Evolutionary conservation across 2,113 vertebrate species (phyloP).

Genomic region (Lepus europaeus): DNA sequence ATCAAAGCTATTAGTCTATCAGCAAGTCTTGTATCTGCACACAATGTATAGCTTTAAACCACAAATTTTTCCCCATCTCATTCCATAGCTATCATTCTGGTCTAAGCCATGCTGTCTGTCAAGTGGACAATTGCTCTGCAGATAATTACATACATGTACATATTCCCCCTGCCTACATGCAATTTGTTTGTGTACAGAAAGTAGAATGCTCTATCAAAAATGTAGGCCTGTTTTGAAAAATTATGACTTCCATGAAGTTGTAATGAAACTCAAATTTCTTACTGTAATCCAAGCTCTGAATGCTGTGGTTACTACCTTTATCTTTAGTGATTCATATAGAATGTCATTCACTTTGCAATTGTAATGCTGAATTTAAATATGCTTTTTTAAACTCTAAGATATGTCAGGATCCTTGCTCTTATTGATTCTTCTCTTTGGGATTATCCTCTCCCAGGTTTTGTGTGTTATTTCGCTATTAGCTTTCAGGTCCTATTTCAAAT

Average conservation of each 20-base stretch:
- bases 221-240: slow-evolving; percentile 1
- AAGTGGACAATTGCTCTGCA: neutral
- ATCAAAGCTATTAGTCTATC: neutral
- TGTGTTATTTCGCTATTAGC: neutral
- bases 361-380: neutral
- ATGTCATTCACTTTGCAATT: neutral
- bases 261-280: slow-evolving; percentile 35
- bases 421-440: neutral
- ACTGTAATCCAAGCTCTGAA: neutral
- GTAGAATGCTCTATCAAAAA: neutral
- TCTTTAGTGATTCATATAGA: neutral
- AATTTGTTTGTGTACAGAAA: neutral
- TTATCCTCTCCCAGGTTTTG: neutral
- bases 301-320: neutral
- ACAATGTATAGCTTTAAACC: neutral
- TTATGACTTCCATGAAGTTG: neutral
- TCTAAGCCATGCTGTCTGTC: neutral
- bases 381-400: neutral
- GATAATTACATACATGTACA: neutral
- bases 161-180: too few species aligned
- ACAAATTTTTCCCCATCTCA: neutral
- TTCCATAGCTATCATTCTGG: neutral
- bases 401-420: neutral
- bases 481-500: neutral
- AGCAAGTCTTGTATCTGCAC: neutral